These are phyloP conservation scores for Sebastes jordani DNA, from an alignment of 2,797 vertebrate species.

Conservation along the genomic window DNA sequence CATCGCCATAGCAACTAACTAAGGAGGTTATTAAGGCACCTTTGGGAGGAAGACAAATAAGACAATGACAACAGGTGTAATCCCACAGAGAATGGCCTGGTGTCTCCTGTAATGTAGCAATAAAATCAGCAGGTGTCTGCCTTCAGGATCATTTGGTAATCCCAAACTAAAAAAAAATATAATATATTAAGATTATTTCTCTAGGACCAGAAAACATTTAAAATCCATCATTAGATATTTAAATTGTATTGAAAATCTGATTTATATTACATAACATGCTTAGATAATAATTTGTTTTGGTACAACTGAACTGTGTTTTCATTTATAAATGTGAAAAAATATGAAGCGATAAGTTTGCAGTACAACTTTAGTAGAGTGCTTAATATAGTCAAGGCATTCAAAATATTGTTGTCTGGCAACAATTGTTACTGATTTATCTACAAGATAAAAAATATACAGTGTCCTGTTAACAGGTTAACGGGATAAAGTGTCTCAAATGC, in stretches of 20 bases:
- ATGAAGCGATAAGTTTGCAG: background rate
- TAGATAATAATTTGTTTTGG: background rate
- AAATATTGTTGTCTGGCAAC: background rate
- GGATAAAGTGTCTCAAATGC: background rate
- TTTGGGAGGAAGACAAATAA: slow-evolving; percentile 48
- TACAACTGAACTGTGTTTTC: background rate
- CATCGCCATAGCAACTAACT: slow-evolving; percentile 44
- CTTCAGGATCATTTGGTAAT: background rate
- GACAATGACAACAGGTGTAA: slow-evolving; percentile 51
- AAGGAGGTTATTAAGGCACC: slow-evolving; percentile 47
- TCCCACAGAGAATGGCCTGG: background rate
- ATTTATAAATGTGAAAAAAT: background rate
- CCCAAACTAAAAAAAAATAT: background rate
- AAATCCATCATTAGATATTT: background rate
- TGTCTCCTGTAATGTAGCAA: slow-evolving; percentile 12
- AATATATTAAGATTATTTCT: background rate
- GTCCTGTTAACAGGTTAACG: background rate
- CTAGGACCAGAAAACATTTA: background rate
- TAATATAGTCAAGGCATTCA: background rate
- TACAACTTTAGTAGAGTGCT: background rate
- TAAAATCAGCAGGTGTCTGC: background rate
- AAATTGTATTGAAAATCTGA: background rate
- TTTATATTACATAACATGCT: background rate
- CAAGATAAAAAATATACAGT: background rate
- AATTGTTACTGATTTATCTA: background rate